Evolutionary conservation across 2,888 invertebrate genomes (phyloP), one percentile per base, ranked within the genome.

Genomic region (Pyralis farinalis): DNA sequence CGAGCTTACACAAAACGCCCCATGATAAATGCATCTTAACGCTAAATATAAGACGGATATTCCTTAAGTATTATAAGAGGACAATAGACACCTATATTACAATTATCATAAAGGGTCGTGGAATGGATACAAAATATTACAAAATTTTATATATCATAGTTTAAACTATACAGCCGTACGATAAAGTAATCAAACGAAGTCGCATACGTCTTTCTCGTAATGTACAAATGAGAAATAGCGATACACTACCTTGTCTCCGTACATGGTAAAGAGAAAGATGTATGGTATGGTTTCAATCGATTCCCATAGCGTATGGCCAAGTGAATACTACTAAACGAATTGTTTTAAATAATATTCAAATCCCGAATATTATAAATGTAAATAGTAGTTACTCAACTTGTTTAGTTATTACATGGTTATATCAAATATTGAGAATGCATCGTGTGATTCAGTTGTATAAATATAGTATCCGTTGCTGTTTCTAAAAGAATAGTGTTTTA

Each of bases 111-210:
- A 53, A 73, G 67, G 71, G 69, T 60, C 53, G 68, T 83, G 83
- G 86, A 87, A 87, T 87, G 86, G 74, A 81, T 87, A 85, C 70
- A 87, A 86, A 86, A 85, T 72, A 74, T 85, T 85, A 84, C 74
- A 86, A 86, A 81, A 83, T 55, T 64, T 58, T 63, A 63, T 65
- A 49, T 52, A 48, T 41, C 32, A 48, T 48, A 45, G 30, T 43
- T 42, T 46, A 50, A 46, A 46, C 49, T 46, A 48, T 46, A 33
- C 44, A 42, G 46, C 44, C 47, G 47, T 37, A 42, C 32, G 43
- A 43, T 33, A 39, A n/a, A 12, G 29, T 43, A 46, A 41, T 30
- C 20, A 21, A 11, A 37, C 6, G 34, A 43, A 43, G 4, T 3
- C 16, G 16, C 16, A 16, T 16, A 2, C 2, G 16, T 16, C 2